Base-by-base conservation (phyloP, 2,113 vertebrate genomes). In the Lagopus leucura region DNA sequence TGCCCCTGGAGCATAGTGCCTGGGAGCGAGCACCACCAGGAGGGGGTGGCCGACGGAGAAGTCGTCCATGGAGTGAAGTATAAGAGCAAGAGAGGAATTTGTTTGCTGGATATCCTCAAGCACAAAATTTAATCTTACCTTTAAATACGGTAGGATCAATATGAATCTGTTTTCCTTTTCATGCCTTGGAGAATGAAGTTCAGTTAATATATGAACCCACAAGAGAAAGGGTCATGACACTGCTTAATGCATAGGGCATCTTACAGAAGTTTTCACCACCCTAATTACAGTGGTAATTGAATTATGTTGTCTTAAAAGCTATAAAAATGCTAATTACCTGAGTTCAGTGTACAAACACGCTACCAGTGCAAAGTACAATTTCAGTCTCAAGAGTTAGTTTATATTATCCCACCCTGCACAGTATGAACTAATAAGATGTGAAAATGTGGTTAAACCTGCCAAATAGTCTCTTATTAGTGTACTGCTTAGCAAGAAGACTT, bases 71-170 rank as follows among this genome's bases (percentile, higher is more conserved):
- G 96, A 98, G 92, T 96, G 97, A 98, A 96, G 86, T 5, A 0
- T 87, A 86, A 91, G 94, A 97, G 90, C 96, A 93, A 94, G 81
- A 91, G 91, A 96, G 96, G 92, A 96, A 79, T 67, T 96, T 79
- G 73, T 88, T 83, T 78, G 97, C 96, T 98, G 98, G 98, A 98
- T 98, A 98, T 97, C 97, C 95, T 97, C 95, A 97, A 97, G 97
- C 94, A 97, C 97, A 98, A 98, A 98, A 98, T 98, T 98, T 98
- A 98, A 92, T 96, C 92, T 89, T 94, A 98, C 97, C 96, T 97
- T 98, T 98, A 98, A 98, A 98, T 98, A 98, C 99, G 99, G 99
- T 99, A 99, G 98, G 98, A 97, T 97, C 98, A 98, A 98, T 97
- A 98, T 97, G 91, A 92, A 98, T 97, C 91, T 95, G 34, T 97